Evolutionary conservation across 2,888 invertebrate species (phyloP).

Genomic region (Galerucella calmariensis): DNA sequence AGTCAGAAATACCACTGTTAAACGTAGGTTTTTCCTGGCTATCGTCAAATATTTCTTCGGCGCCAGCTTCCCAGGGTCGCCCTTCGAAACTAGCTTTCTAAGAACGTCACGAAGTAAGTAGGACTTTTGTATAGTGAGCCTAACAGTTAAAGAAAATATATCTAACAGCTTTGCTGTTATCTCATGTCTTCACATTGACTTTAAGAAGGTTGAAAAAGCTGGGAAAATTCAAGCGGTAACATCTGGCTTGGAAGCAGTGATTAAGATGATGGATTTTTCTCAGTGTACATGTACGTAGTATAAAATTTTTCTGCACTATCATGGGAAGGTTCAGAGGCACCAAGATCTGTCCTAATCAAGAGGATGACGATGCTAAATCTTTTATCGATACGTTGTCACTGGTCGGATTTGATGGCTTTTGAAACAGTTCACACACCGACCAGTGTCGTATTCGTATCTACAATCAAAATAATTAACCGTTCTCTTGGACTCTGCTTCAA

Average conservation of each 20-base stretch:
- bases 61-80: no score
- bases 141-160: no score
- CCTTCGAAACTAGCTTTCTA: no score
- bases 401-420: slow-evolving; percentile 50
- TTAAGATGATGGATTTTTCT: slow-evolving; percentile 38
- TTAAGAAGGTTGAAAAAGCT: no score
- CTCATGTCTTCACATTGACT: no score
- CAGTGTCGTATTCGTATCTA: slow-evolving; percentile 33
- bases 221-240: no score
- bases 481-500: neutral
- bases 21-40: no score
- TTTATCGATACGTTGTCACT: slow-evolving; percentile 63
- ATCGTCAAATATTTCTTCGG: no score
- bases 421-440: slow-evolving; percentile 42
- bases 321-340: slow-evolving; percentile 62
- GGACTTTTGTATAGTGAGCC: no score
- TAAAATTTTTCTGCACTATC: slow-evolving; percentile 60
- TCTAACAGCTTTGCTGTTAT: no score
- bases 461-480: slow-evolving; percentile 23
- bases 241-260: neutral
- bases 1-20: no score
- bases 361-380: slow-evolving; percentile 61
- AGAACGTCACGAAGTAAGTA: no score
- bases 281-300: slow-evolving; percentile 49
- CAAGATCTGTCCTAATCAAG: slow-evolving; percentile 64